These are phyloP conservation scores for Yasuhikotakia modesta DNA, from an alignment of 2,797 vertebrate species.

Conservation along the genomic window DNA sequence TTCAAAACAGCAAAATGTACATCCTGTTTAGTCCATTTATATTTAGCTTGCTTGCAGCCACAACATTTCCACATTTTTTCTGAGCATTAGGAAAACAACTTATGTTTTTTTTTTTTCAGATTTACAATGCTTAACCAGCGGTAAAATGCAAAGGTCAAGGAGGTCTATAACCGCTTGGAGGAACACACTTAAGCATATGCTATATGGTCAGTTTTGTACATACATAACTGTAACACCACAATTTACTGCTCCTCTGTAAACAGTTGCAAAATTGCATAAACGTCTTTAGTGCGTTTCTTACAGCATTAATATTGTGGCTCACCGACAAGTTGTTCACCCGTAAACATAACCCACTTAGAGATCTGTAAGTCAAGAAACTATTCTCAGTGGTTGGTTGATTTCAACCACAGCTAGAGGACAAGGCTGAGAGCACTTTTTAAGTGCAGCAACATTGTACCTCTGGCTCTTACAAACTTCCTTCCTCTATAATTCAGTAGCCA, in stretches of 20 bases:
- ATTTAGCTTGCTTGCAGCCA: no score
- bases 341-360: background rate
- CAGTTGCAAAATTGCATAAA: background rate
- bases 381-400: background rate
- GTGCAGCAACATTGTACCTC: slow-evolving; percentile 13
- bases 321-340: background rate
- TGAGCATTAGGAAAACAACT: no score
- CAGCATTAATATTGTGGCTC: background rate
- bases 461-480: slow-evolving; percentile 29
- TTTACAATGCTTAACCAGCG: background rate
- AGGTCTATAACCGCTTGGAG: slow-evolving; percentile 5
- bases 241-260: background rate
- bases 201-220: background rate
- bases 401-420: slow-evolving; percentile 10
- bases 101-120: background rate
- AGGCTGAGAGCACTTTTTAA: slow-evolving; percentile 11
- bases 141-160: slow-evolving; percentile 7
- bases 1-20: no score
- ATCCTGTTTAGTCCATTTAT: no score
- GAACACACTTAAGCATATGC: background rate
- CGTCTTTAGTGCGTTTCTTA: background rate
- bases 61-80: no score
- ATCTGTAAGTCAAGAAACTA: background rate
- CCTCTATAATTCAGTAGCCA: slow-evolving; percentile 56
- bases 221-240: background rate